Conservation (phyloP, 2,888 invertebrate genomes). For the Branchellion lobata region DNA sequence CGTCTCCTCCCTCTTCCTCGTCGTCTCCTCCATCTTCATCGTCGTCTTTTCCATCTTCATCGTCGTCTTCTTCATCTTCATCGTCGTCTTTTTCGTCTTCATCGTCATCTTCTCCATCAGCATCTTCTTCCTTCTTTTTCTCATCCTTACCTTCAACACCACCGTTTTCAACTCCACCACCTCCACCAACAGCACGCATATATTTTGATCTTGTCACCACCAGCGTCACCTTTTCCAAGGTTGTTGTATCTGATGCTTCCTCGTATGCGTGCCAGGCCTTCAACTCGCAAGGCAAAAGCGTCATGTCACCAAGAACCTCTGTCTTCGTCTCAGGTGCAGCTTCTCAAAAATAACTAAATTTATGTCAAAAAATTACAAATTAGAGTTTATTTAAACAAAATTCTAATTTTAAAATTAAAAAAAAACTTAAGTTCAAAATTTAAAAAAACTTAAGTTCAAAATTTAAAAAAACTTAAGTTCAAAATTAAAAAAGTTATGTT, state of each 20-base stretch:
- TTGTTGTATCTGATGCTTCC: neutral
- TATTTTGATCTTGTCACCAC: neutral
- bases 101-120: conserved; percentile 13
- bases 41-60: neutral
- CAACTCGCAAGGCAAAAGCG: neutral
- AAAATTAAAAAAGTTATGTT: too few relatives aligned
- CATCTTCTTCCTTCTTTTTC: neutral
- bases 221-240: neutral
- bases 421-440: too few relatives aligned
- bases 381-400: too few relatives aligned
- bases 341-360: too few relatives aligned
- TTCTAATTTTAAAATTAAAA: too few relatives aligned
- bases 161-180: neutral
- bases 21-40: neutral
- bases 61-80: neutral
- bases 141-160: conserved; percentile 1
- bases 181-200: neutral
- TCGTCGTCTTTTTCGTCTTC: neutral
- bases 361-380: too few relatives aligned
- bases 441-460: too few relatives aligned
- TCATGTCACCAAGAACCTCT: neutral
- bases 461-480: too few relatives aligned
- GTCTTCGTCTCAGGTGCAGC: neutral
- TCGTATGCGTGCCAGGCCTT: neutral
- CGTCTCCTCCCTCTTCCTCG: neutral